Conservation (phyloP, 2,113 vertebrate genomes). For the Vidua macroura region DNA sequence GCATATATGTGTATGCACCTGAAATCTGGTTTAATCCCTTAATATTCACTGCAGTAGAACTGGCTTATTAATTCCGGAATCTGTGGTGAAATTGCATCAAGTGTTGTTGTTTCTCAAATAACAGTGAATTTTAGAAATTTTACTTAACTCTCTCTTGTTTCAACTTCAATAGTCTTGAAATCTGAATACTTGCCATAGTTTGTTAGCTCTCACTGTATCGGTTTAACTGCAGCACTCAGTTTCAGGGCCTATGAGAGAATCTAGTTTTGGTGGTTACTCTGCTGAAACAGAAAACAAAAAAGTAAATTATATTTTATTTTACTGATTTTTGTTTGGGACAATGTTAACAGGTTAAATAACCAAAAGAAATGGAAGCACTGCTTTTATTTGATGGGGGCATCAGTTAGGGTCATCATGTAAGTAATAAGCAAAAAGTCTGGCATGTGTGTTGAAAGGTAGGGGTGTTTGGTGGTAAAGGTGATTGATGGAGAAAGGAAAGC, state of each 20-base stretch:
- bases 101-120: conserved; percentile 42
- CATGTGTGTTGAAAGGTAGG: neutral
- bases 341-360: neutral
- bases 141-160: conserved; percentile 75
- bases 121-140: conserved; percentile 68
- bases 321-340: neutral
- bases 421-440: neutral
- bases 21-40: neutral
- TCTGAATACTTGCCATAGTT: conserved; percentile 62
- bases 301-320: conserved; percentile 58
- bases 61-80: neutral
- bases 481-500: neutral
- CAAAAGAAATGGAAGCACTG: neutral
- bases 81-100: neutral
- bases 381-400: neutral
- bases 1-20: too few species aligned
- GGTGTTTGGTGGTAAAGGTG: neutral
- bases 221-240: conserved; percentile 72
- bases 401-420: neutral
- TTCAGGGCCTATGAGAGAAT: conserved; percentile 72
- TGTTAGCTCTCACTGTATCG: conserved; percentile 67
- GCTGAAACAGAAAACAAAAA: conserved; percentile 80
- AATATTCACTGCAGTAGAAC: neutral
- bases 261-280: conserved; percentile 79
- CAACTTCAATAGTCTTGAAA: conserved; percentile 66